Evolutionary conservation across 1,140 invertebrate genomes (phyloP).

Genomic region (Caenorhabditis elegans): DNA sequence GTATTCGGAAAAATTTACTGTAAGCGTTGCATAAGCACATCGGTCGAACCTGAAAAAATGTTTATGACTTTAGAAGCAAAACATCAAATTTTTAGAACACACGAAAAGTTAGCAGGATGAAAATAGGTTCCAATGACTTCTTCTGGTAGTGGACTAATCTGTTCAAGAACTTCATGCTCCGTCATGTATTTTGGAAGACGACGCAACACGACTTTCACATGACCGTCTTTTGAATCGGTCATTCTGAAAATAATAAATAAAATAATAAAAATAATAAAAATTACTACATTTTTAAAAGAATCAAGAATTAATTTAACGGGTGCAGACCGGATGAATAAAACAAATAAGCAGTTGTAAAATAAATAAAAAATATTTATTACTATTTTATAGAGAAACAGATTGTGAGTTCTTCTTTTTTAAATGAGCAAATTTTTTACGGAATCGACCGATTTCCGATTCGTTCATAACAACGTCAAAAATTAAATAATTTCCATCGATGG

Average conservation of each 20-base stretch:
- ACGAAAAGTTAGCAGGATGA: background rate
- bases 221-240: background rate
- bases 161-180: background rate
- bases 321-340: background rate
- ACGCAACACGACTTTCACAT: background rate
- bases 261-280: background rate
- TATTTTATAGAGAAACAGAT: too few species aligned
- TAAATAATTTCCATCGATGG: background rate
- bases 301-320: too few species aligned
- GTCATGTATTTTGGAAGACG: constrained; percentile 1
- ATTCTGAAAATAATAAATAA: background rate
- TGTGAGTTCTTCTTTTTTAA: background rate
- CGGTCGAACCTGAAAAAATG: background rate
- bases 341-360: background rate
- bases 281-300: too few species aligned
- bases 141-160: background rate
- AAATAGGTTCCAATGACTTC: background rate
- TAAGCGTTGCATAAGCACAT: background rate
- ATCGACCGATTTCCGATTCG: background rate
- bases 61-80: background rate
- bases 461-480: constrained; percentile 6
- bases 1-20: background rate
- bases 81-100: background rate
- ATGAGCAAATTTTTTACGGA: background rate
- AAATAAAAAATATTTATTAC: background rate